Conservation (phyloP, 2,888 invertebrate species). For the Coelogynopora nodosa region DNA sequence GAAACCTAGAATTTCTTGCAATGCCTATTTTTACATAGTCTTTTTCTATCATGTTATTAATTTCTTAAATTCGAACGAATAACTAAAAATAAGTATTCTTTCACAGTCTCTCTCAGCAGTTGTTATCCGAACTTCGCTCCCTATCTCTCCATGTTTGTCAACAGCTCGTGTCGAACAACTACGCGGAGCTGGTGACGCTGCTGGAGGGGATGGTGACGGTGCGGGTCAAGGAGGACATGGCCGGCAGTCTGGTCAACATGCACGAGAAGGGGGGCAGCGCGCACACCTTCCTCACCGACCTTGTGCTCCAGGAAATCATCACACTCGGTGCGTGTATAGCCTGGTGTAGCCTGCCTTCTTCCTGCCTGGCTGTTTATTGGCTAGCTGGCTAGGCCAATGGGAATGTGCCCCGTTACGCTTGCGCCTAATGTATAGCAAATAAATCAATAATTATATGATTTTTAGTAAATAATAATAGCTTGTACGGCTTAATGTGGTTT, state of each 20-base stretch:
- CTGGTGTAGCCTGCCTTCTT: not conserved
- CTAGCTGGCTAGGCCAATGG: no score
- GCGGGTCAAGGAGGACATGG: conserved; percentile 87
- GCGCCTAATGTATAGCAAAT: not conserved
- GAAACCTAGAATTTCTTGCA: no score
- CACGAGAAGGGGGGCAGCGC: conserved; percentile 83
- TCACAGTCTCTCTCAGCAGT: no score
- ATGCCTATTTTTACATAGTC: no score
- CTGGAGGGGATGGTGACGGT: conserved; percentile 83
- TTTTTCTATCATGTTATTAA: no score
- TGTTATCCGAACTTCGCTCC: no score
- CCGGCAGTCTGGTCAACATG: conserved; percentile 79
- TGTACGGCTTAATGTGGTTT: no score
- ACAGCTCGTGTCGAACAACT: conserved; percentile 64
- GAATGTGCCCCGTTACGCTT: no score
- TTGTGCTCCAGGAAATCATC: conserved; percentile 82
- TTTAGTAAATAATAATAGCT: not conserved
- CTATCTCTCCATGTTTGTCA: no score
- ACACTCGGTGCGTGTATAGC: conserved; percentile 7
- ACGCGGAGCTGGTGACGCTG: conserved; percentile 75
- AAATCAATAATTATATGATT: not conserved
- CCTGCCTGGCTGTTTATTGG: no score
- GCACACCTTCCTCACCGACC: conserved; percentile 80
- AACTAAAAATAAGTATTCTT: no score
- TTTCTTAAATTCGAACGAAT: no score